Evolutionary conservation across 2,888 invertebrate genomes (phyloP).

Genomic region (Callimorpha dominula): DNA sequence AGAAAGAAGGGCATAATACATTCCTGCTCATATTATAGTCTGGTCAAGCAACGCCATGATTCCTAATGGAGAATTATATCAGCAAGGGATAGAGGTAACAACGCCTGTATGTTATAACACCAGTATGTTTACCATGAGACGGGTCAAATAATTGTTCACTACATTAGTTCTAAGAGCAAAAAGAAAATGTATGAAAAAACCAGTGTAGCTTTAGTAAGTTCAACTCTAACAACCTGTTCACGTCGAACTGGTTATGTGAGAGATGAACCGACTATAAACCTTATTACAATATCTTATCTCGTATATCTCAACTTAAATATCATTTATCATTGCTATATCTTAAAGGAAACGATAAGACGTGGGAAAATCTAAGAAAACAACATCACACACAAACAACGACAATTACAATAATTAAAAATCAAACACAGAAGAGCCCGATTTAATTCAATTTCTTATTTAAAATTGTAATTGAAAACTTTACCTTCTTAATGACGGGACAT

Average conservation of each 20-base stretch:
- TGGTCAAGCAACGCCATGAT: too few relatives aligned
- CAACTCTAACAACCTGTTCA: neutral
- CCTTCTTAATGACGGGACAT: constrained; percentile 39
- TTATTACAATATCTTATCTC: neutral
- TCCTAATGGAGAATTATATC: too few relatives aligned
- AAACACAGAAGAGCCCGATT: constrained; percentile 30
- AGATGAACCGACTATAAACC: neutral
- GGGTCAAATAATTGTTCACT: too few relatives aligned
- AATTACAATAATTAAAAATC: constrained; percentile 47
- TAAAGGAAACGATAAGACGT: constrained; percentile 23
- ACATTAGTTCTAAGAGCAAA: too few relatives aligned
- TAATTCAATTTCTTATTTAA: constrained; percentile 47
- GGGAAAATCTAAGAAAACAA: constrained; percentile 34
- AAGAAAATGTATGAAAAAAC: neutral
- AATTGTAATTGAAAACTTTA: constrained; percentile 42
- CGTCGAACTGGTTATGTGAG: neutral
- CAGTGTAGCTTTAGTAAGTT: neutral
- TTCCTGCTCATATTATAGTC: too few relatives aligned
- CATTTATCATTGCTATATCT: constrained; percentile 7
- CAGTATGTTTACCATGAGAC: too few relatives aligned
- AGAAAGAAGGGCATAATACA: too few relatives aligned
- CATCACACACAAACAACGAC: constrained; percentile 28
- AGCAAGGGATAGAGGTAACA: too few relatives aligned
- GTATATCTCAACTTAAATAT: constrained; percentile 6
- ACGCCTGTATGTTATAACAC: too few relatives aligned